Percentiles rank a stretch among this genome's conserved stretches.
phyloP scores from a whole-genome alignment of 2,797 vertebrate genomes.

The Calcarius lapponicus region DNA sequence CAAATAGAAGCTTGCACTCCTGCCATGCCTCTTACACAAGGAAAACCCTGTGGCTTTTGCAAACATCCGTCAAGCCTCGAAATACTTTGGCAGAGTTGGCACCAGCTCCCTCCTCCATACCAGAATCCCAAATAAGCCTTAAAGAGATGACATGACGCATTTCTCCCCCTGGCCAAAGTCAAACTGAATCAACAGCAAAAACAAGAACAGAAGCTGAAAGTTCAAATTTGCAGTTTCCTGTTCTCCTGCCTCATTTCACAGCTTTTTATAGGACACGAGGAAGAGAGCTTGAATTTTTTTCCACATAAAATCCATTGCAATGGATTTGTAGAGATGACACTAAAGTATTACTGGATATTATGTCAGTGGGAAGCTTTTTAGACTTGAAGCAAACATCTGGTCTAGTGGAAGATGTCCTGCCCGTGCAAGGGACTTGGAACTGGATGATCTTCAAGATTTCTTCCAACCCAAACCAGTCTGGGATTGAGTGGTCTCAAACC shows the following conservation, averaged over 20 bases:
- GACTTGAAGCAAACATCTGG: not conserved
- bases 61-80: constrained; percentile 8
- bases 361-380: not conserved
- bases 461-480: not conserved
- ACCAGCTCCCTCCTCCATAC: constrained; percentile 24
- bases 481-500: not conserved
- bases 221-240: not conserved
- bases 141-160: not conserved
- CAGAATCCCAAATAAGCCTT: constrained; percentile 17
- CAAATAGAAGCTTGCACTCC: constrained; percentile 2
- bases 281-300: not conserved
- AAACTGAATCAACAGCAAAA: constrained; percentile 19
- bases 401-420: not conserved
- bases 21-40: constrained; percentile 20
- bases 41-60: constrained; percentile 13
- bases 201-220: constrained; percentile 35
- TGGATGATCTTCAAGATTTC: not conserved
- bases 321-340: not conserved
- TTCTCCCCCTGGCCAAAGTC: constrained; percentile 23
- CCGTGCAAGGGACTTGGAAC: not conserved
- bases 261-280: not conserved
- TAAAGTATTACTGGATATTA: not conserved
- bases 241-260: not conserved
- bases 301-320: not conserved
- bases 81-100: constrained; percentile 33